Evolutionary conservation across 2,888 invertebrate species (phyloP).

Genomic region (Chaetoderma sp.): DNA sequence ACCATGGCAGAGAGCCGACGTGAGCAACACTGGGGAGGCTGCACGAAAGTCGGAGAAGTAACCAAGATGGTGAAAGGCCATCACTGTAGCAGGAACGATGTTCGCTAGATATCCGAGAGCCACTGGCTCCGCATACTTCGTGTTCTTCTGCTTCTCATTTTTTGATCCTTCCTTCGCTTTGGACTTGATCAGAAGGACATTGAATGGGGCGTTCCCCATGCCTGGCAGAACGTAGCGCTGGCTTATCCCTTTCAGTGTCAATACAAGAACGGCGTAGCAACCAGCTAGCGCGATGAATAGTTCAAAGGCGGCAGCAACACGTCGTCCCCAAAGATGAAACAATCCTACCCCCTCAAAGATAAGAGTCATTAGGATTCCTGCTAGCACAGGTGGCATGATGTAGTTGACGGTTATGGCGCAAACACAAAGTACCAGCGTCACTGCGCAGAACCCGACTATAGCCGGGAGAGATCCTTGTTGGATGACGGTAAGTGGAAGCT

Average conservation of each 20-base stretch:
- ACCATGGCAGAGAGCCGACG: constrained; percentile 39
- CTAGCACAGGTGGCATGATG: constrained; percentile 48
- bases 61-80: constrained; percentile 47
- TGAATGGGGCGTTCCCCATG: constrained; percentile 48
- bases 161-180: constrained; percentile 33
- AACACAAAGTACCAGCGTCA: constrained; percentile 41
- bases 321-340: constrained; percentile 43
- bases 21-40: constrained; percentile 41
- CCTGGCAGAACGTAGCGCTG: constrained; percentile 50
- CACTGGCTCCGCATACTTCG: constrained; percentile 51
- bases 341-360: constrained; percentile 47
- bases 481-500: constrained; percentile 25
- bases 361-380: constrained; percentile 43
- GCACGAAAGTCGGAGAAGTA: constrained; percentile 44
- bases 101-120: constrained; percentile 51
- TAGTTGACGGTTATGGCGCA: constrained; percentile 48
- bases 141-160: constrained; percentile 47
- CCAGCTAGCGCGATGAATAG: constrained; percentile 45
- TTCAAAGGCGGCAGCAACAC: constrained; percentile 49
- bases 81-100: constrained; percentile 43
- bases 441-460: constrained; percentile 43
- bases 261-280: constrained; percentile 46
- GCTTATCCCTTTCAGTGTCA: constrained; percentile 50
- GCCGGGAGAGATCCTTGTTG: constrained; percentile 38
- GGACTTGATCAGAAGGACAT: constrained; percentile 44